Conservation (phyloP, 1,140 invertebrate species). For the Euglossa dilemma region DNA sequence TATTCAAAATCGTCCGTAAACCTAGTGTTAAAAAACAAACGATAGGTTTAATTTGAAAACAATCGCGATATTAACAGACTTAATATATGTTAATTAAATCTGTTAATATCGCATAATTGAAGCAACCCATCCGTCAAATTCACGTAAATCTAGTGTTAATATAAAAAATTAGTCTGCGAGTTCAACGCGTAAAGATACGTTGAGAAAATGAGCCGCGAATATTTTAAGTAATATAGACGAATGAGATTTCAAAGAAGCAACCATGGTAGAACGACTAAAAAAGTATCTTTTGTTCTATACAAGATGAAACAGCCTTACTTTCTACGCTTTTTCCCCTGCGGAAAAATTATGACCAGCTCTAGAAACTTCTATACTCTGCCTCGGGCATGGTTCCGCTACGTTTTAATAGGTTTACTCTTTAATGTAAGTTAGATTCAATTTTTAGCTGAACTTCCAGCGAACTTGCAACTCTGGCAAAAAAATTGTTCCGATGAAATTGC, state of each 20-base stretch:
- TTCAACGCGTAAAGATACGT: no score
- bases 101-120: no score
- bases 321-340: not conserved
- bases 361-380: not conserved
- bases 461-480: not conserved
- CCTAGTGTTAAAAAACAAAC: no score
- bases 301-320: not conserved
- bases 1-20: no score
- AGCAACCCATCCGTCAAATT: no score
- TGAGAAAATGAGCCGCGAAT: no score
- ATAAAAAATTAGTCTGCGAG: not conserved
- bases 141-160: no score
- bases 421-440: slow-evolving; percentile 39
- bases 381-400: not conserved
- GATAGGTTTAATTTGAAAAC: no score
- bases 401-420: slow-evolving; percentile 16
- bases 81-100: no score
- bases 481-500: not conserved
- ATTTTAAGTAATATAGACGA: not conserved
- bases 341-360: not conserved
- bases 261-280: not conserved
- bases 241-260: not conserved
- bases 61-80: no score
- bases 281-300: not conserved
- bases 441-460: not conserved